Conservation (phyloP, 1,140 invertebrate genomes). For the Nautilus pompilius region DNA sequence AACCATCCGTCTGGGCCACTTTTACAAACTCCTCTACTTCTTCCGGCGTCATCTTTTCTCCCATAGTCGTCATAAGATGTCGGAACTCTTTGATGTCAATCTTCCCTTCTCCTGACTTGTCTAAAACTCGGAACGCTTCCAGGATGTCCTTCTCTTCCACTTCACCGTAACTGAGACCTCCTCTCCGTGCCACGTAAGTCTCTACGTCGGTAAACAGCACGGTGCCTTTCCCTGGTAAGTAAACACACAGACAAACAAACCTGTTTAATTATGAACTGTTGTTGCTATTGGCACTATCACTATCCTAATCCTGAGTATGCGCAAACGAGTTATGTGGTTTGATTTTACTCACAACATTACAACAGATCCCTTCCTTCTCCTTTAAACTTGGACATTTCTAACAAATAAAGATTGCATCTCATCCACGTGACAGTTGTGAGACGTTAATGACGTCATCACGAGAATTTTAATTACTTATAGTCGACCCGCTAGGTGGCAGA, state of each 20-base stretch:
- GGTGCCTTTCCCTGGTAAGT: slow-evolving; percentile 25
- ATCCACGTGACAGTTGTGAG: no score
- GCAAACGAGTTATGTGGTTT: no score
- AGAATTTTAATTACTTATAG: no score
- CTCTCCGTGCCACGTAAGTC: slow-evolving; percentile 27
- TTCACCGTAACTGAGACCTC: slow-evolving; percentile 25
- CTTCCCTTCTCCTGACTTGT: slow-evolving; percentile 20
- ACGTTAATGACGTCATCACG: no score
- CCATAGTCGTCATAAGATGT: slow-evolving; percentile 98
- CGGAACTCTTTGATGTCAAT: slow-evolving; percentile 75
- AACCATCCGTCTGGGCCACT: slow-evolving; percentile 95
- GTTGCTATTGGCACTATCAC: no score
- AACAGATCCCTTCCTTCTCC: no score
- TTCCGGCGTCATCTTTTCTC: slow-evolving; percentile 97
- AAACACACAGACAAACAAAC: neutral
- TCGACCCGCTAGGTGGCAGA: no score
- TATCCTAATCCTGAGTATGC: no score
- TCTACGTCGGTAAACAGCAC: slow-evolving; percentile 33
- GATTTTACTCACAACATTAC: no score
- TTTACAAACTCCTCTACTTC: slow-evolving; percentile 98
- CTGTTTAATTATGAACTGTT: neutral
- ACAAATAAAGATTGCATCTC: no score
- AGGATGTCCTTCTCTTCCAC: slow-evolving; percentile 35
- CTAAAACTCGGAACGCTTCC: slow-evolving; percentile 34
- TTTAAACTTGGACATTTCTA: no score